Percentiles rank a stretch among this genome's conserved stretches.
phyloP scores from a whole-genome alignment of 2,113 vertebrate genomes.

The Tympanuchus pallidicinctus region DNA sequence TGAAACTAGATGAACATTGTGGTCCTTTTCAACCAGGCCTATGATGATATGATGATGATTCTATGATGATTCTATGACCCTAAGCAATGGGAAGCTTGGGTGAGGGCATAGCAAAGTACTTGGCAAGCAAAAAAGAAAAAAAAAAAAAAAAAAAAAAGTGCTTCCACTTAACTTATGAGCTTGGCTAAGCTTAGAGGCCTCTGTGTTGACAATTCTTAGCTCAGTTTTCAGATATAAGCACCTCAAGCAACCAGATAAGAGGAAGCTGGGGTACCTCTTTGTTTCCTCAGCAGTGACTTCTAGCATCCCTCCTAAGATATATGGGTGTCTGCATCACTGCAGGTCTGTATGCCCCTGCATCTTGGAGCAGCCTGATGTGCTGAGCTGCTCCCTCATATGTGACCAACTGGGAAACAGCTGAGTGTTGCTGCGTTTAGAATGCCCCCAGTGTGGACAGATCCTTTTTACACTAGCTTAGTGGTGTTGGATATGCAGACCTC shows the following conservation, averaged over 20 bases:
- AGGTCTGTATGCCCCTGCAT: too few species aligned
- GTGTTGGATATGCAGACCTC: neutral
- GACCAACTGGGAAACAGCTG: neutral
- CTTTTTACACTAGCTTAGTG: neutral
- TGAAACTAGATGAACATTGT: too few species aligned
- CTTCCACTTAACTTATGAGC: neutral
- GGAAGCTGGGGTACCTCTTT: neutral
- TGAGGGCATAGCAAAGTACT: neutral
- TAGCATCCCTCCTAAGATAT: neutral
- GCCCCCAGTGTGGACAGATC: neutral
- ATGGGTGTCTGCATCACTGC: neutral
- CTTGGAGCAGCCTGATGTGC: neutral
- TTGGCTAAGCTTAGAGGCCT: neutral
- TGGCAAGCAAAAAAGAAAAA: too few species aligned
- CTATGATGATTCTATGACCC: too few species aligned
- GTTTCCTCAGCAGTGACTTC: neutral
- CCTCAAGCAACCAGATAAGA: neutral
- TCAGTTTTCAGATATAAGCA: neutral
- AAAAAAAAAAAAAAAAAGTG: neutral
- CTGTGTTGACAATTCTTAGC: neutral
- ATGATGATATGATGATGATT: too few species aligned
- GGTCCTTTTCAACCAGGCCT: too few species aligned
- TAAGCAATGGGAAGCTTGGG: neutral
- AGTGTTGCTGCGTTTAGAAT: fast-evolving
- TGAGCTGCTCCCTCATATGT: neutral